These are phyloP conservation scores for Dusona sp. DNA, from an alignment of 2,888 invertebrate genomes.

Conservation along the genomic window DNA sequence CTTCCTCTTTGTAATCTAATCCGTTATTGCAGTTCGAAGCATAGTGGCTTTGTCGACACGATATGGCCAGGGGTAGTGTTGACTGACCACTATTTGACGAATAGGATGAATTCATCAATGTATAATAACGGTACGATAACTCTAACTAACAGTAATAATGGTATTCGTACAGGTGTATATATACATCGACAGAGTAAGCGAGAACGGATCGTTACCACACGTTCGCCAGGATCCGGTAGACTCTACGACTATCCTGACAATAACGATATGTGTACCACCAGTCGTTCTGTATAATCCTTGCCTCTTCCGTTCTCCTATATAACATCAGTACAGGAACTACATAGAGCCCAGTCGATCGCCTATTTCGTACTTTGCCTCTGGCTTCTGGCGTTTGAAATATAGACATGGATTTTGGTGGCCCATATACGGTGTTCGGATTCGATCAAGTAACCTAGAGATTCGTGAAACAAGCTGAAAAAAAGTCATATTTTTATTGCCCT, in stretches of 20 bases:
- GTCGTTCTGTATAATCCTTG: slow-evolving; percentile 29
- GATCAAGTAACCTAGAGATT: background rate
- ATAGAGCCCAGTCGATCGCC: slow-evolving; percentile 46
- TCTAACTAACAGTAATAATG: slow-evolving; percentile 36
- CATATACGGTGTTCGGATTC: background rate
- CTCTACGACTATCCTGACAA: slow-evolving; percentile 21
- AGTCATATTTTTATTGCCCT: background rate
- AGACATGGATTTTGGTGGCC: background rate
- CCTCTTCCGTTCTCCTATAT: slow-evolving; percentile 16
- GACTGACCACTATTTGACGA: slow-evolving; percentile 56
- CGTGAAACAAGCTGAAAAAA: background rate
- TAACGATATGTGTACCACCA: slow-evolving; percentile 42
- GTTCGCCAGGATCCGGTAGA: slow-evolving; percentile 18
- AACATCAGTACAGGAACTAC: slow-evolving; percentile 39
- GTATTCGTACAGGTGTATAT: slow-evolving; percentile 19
- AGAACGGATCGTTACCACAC: slow-evolving; percentile 30
- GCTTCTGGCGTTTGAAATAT: background rate
- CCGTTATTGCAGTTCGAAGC: background rate
- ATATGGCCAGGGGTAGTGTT: slow-evolving; percentile 19
- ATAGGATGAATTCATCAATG: slow-evolving; percentile 46
- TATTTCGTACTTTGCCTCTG: slow-evolving; percentile 17
- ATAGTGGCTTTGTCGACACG: slow-evolving; percentile 33
- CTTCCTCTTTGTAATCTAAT: slow-evolving; percentile 36
- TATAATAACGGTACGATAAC: slow-evolving; percentile 19
- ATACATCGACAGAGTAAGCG: background rate